Evolutionary conservation across 2,113 vertebrate species (phyloP), one percentile per base, ranked within the genome.

Genomic region (Centropus unirufus): DNA sequence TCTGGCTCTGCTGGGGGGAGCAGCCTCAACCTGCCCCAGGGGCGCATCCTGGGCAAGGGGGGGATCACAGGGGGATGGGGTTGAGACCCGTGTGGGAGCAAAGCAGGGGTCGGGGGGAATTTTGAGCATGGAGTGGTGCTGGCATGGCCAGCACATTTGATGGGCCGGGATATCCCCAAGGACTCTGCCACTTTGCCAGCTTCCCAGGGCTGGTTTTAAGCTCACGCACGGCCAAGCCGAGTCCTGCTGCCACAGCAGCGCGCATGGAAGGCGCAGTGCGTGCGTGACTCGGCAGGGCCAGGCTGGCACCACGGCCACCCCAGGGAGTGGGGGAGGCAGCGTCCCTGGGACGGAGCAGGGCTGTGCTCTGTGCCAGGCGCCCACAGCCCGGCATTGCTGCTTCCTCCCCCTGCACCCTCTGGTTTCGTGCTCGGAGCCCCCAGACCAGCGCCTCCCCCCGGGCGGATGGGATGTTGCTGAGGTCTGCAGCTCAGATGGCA

Each of bases 231-330:
- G 51, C 52, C 29, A 46, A 46, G 39, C 21, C 47, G 9, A 83
- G 72, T 20, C 14, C 27, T 13, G 32, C 32, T 52, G 62, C 40
- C 0, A 2, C 21, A 8, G 63, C 0, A 0, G 20, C 3, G 3
- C 57, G 57, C 0, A 0, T 2, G 1, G 77, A 52, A 51, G 12
- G 32, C 0, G 1, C 26, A 5, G 51, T 36, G 55, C 36, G 36
- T 36, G 36, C 36, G 36, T 36, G 36, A 36, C 34, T 44, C 16
- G 44, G 44, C 16, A 44, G 44, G 44, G 44, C 44, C 44, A 44
- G 44, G 44, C 39, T 63, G 54, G 49, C 40, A 44, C 61, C 32
- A 8, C 1, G 4, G 32, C 62, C 12, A n/a, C 16, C 10, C 17
- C 0, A 0, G 34, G 40, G 55, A 76, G 23, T 40, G 76, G 44